phyloP scores from a whole-genome alignment of 2,113 vertebrate genomes.

The Danio rerio region GRCz12tu NC_133191.1:41645001-41645500 shows the following conservation, averaged over 20 bases:
- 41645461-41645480: constrained; percentile 53
- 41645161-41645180: not conserved
- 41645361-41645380: constrained; percentile 58
- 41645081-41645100: not conserved
- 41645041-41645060: not conserved
- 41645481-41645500: constrained; percentile 60
- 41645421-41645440: constrained; percentile 55
- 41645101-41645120: constrained; percentile 4
- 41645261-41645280: constrained; percentile 63
- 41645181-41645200: constrained; percentile 10
- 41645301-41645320: constrained; percentile 52
- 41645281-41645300: constrained; percentile 55
- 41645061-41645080: too few species aligned
- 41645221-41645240: constrained; percentile 44
- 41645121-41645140: not conserved
- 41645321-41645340: constrained; percentile 61
- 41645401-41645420: constrained; percentile 35
- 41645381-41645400: constrained; percentile 46
- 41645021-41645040: not conserved
- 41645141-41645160: not conserved
- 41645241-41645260: constrained; percentile 56
- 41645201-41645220: constrained; percentile 41
- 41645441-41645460: constrained; percentile 39
- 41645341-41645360: constrained; percentile 63
- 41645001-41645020: too few species aligned